A percentile compares a stretch with the other conserved stretches of the same genome.
Evolutionary conservation across 2,113 vertebrate genomes (phyloP).

Genomic region (Irena cyanogastra): DNA sequence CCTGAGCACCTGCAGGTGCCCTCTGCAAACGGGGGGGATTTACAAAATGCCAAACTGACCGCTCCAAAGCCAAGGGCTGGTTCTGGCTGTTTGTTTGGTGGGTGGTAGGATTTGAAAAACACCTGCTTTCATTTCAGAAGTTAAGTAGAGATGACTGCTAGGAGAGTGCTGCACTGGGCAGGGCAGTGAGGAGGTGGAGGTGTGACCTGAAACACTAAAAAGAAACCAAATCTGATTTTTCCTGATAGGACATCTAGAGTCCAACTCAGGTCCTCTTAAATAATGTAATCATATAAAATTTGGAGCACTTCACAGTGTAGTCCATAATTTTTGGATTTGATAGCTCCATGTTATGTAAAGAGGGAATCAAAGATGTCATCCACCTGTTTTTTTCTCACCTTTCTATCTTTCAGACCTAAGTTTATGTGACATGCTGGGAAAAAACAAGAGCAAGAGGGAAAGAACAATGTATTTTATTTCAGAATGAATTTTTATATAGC

Average conservation of each 20-base stretch:
- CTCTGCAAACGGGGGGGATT: background rate
- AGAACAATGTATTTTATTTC: background rate
- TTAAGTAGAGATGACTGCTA: background rate
- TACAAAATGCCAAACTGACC: background rate
- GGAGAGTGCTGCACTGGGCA: background rate
- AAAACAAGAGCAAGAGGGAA: background rate
- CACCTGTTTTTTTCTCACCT: background rate
- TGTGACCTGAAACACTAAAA: background rate
- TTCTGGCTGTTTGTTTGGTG: background rate
- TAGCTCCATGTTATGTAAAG: background rate
- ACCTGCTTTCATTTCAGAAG: background rate
- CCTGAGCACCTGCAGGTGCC: background rate
- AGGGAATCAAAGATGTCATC: background rate
- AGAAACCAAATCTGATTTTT: background rate
- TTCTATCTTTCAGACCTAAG: background rate
- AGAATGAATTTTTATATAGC: background rate
- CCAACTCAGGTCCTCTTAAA: background rate
- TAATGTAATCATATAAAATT: background rate
- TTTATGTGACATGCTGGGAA: background rate
- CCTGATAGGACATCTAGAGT: background rate
- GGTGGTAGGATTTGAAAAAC: background rate
- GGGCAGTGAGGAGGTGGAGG: background rate
- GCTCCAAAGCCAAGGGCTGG: fast-evolving
- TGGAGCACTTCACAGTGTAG: background rate
- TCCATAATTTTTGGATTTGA: background rate